Evolutionary conservation across 2,888 invertebrate genomes (phyloP).

Genomic region (Cephus sareptanus): DNA sequence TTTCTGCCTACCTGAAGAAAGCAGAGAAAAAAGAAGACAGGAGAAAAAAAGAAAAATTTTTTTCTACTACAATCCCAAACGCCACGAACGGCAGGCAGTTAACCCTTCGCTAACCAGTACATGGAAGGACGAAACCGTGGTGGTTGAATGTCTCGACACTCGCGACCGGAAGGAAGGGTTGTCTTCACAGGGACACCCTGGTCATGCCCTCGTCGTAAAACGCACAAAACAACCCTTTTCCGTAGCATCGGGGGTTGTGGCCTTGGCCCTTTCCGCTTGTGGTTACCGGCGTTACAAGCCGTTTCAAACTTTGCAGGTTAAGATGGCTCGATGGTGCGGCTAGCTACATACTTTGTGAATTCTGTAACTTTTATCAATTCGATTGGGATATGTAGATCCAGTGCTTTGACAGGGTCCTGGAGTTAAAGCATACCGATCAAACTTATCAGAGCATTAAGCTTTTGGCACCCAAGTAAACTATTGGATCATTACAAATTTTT

Average conservation of each 20-base stretch:
- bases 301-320: conserved; percentile 9
- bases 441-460: background rate
- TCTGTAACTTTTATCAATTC: background rate
- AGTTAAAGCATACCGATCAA: background rate
- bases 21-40: conserved; percentile 14
- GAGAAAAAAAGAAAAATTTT: conserved; percentile 28
- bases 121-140: conserved; percentile 12
- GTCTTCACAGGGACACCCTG: conserved; percentile 13
- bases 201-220: conserved; percentile 30
- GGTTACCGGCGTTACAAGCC: conserved; percentile 16
- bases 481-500: background rate
- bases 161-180: conserved; percentile 53
- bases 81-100: conserved; percentile 34
- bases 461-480: background rate
- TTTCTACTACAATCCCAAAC: conserved; percentile 40
- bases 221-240: conserved; percentile 53
- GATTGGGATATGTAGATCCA: background rate
- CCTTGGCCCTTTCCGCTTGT: conserved; percentile 33
- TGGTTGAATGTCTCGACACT: background rate
- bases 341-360: background rate
- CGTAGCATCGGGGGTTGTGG: conserved; percentile 24
- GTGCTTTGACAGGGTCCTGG: background rate
- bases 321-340: background rate
- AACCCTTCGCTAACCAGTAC: conserved; percentile 40
- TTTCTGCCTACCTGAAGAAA: conserved; percentile 34